Percentiles rank a stretch among this genome's conserved stretches.
phyloP scores from a whole-genome alignment of 2,888 invertebrate species.

The Nephrotoma flavescens region DNA sequence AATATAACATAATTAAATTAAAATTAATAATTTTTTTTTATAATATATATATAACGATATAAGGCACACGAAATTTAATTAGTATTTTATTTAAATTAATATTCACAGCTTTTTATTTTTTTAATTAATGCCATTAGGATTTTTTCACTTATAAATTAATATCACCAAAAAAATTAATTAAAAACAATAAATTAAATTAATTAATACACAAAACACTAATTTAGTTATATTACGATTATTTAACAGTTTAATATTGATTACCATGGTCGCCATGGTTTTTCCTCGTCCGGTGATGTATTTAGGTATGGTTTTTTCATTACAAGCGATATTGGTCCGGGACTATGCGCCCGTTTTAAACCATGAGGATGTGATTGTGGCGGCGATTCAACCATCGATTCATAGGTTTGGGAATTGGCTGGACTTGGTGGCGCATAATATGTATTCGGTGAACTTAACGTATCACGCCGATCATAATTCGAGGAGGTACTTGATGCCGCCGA shows the following conservation, averaged over 20 bases:
- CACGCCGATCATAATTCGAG: conserved; percentile 32
- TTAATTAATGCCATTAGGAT: neutral
- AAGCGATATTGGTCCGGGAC: conserved; percentile 45
- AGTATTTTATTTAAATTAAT: neutral
- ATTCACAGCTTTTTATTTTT: neutral
- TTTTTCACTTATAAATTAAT: neutral
- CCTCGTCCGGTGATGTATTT: conserved; percentile 33
- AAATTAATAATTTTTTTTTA: neutral
- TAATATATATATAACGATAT: neutral
- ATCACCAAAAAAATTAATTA: neutral
- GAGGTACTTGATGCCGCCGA: conserved; percentile 47
- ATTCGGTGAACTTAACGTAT: conserved; percentile 31
- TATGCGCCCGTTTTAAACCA: conserved; percentile 10
- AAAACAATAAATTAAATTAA: neutral
- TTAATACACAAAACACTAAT: neutral
- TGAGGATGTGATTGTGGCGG: conserved; percentile 9
- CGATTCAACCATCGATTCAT: conserved; percentile 30
- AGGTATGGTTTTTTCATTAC: conserved; percentile 46
- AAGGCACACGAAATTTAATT: neutral
- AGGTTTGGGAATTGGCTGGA: conserved; percentile 31
- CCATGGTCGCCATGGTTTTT: conserved; percentile 75
- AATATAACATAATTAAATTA: neutral
- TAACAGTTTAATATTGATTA: conserved; percentile 18
- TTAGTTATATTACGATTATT: neutral
- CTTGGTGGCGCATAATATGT: conserved; percentile 44